phyloP scores from a whole-genome alignment of 2,113 vertebrate genomes.

The Lasiurus cinereus region DNA sequence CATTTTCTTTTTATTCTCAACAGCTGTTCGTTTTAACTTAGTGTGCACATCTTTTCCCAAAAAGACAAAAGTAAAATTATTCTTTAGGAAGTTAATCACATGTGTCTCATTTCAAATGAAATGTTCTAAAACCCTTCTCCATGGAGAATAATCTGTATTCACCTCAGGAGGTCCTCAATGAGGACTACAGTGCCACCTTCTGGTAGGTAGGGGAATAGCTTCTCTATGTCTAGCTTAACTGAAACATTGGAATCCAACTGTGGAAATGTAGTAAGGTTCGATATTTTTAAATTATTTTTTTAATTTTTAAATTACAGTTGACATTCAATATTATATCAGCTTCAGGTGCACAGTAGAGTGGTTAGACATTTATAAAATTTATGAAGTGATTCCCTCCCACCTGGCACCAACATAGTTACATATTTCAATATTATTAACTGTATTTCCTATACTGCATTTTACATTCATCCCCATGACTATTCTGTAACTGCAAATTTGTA shows the following conservation, averaged over 20 bases:
- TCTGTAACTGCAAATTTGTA: background rate
- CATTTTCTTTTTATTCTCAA: slow-evolving; percentile 73
- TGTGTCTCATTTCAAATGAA: slow-evolving; percentile 73
- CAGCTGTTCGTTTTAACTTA: slow-evolving; percentile 66
- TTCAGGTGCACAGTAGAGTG: background rate
- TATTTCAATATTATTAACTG: background rate
- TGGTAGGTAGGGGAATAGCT: slow-evolving; percentile 78
- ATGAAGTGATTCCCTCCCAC: background rate
- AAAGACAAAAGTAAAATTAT: slow-evolving; percentile 77
- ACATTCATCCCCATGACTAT: background rate
- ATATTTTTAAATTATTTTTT: background rate
- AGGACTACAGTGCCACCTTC: slow-evolving; percentile 86
- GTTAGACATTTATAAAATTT: background rate
- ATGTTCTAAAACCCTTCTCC: slow-evolving; percentile 51
- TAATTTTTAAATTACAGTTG: background rate
- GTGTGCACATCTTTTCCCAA: slow-evolving; percentile 71
- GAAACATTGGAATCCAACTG: background rate
- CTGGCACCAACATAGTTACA: background rate
- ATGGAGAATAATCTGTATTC: background rate
- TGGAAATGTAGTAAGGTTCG: background rate
- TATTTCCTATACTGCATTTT: background rate
- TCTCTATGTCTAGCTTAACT: background rate
- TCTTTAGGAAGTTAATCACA: slow-evolving; percentile 76
- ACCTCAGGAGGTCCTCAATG: slow-evolving; percentile 34
- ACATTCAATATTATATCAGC: background rate